phyloP scores from a whole-genome alignment of 1,140 invertebrate genomes.

The Pararge aegeria region DNA sequence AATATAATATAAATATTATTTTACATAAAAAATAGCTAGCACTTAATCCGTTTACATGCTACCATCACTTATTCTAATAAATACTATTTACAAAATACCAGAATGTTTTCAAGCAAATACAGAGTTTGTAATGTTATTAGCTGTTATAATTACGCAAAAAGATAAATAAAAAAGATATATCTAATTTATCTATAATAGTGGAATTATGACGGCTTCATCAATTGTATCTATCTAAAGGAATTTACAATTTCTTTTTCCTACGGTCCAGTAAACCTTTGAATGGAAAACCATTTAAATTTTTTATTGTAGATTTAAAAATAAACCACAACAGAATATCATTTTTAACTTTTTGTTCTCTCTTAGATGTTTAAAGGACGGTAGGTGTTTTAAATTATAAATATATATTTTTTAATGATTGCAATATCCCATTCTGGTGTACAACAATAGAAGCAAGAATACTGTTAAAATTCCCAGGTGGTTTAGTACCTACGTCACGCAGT shows the following conservation, averaged over 20 bases:
- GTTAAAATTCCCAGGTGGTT: slow-evolving; percentile 31
- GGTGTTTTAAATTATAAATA: slow-evolving; percentile 11
- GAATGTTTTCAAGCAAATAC: slow-evolving; percentile 42
- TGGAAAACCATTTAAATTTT: neutral
- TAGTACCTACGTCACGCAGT: slow-evolving; percentile 12
- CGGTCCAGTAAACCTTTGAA: slow-evolving; percentile 6
- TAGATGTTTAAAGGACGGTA: slow-evolving; percentile 5
- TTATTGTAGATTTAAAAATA: neutral
- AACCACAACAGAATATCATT: neutral
- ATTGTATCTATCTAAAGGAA: neutral
- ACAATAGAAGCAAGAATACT: slow-evolving; percentile 72
- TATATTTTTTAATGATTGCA: slow-evolving; percentile 42
- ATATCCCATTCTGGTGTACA: slow-evolving; percentile 60
- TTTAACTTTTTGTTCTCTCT: neutral
- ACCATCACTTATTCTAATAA: slow-evolving; percentile 71
- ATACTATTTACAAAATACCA: slow-evolving; percentile 78
- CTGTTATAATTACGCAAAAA: slow-evolving; percentile 13
- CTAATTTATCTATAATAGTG: neutral
- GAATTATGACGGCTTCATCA: slow-evolving; percentile 14
- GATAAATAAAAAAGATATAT: neutral
- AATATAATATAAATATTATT: slow-evolving; percentile 76
- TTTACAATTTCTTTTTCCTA: slow-evolving; percentile 7
- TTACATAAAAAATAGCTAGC: slow-evolving; percentile 72
- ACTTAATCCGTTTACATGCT: slow-evolving; percentile 69
- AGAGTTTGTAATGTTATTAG: slow-evolving; percentile 6